A percentile compares a stretch with the other conserved stretches of the same genome.
Conservation (phyloP, 2,888 invertebrate genomes). For the Cephus rjabovi region DNA sequence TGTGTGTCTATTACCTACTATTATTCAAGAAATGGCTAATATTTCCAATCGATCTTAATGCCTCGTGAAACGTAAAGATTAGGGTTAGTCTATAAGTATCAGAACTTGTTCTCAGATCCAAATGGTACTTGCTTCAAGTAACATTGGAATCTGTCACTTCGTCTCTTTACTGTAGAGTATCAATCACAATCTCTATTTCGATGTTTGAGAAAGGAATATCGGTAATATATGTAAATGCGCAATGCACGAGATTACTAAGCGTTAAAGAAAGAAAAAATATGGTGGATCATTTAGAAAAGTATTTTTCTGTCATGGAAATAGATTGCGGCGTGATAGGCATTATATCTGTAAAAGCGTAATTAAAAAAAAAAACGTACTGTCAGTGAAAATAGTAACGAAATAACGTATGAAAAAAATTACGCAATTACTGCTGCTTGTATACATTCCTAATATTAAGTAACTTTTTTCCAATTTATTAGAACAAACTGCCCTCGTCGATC, state of each 20-base stretch:
- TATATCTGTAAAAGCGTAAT: background rate
- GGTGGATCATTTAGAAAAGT: background rate
- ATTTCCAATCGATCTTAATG: background rate
- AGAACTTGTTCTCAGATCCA: background rate
- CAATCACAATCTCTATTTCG: background rate
- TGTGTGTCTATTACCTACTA: background rate
- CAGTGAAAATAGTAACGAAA: background rate
- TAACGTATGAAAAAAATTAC: background rate
- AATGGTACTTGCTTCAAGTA: background rate
- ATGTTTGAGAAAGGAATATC: too few relatives aligned
- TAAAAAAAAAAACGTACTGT: background rate
- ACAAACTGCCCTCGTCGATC: background rate
- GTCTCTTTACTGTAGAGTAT: background rate
- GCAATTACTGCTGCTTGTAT: background rate
- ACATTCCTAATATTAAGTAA: background rate
- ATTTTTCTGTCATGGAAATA: constrained; percentile 2
- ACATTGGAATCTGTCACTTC: background rate
- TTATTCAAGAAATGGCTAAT: background rate
- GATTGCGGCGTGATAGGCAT: background rate
- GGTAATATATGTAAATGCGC: too few relatives aligned
- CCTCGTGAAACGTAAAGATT: background rate
- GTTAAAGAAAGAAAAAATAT: background rate
- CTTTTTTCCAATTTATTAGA: background rate
- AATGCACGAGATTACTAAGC: background rate
- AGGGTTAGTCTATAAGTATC: background rate